Evolutionary conservation across 2,113 vertebrate species (phyloP), one percentile per base, ranked within the genome.

Genomic region (Toxotes jaculatrix): DNA sequence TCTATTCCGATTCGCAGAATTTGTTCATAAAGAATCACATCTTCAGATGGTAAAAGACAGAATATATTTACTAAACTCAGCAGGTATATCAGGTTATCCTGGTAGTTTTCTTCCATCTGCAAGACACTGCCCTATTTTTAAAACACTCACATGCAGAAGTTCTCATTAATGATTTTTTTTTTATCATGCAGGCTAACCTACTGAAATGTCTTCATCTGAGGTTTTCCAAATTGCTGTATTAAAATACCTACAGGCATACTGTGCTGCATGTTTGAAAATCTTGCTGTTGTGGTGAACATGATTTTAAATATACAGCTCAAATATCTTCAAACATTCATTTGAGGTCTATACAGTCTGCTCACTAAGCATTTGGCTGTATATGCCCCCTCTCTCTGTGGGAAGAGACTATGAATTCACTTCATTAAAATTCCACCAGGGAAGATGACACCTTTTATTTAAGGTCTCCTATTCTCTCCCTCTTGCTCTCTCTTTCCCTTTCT

Each of bases 381-480:
- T 45, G 21, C 10, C 56, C 80, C 49, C 61, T 14, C 66, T 77
- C 67, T 72, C 76, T 60, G 56, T 68, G 43, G 77, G 63, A 67
- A 83, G 40, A 68, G 38, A 64, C 77, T 40, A 82, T 63, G 84
- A 87, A 87, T 86, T 81, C 56, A 80, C 77, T 86, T 91, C 83
- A 87, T 90, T 87, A 74, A 83, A 85, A 90, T 90, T 91, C 77
- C 80, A 80, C 57, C 4, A 53, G 67, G 80, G 76, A 74, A 77
- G 79, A 82, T 80, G 75, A 84, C 81, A 84, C 79, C 81, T 89
- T 85, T 88, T 90, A 89, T 92, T 87, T 87, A 87, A 86, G 78
- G 64, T 83, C 86, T 68, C 70, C 49, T 40, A 65, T 73, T 73
- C 65, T 71, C 65, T 69, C 42, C 1, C 7, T 47, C 55, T 3